Base-by-base conservation (phyloP, 2,888 invertebrate species). In the Morpho achilles region DNA sequence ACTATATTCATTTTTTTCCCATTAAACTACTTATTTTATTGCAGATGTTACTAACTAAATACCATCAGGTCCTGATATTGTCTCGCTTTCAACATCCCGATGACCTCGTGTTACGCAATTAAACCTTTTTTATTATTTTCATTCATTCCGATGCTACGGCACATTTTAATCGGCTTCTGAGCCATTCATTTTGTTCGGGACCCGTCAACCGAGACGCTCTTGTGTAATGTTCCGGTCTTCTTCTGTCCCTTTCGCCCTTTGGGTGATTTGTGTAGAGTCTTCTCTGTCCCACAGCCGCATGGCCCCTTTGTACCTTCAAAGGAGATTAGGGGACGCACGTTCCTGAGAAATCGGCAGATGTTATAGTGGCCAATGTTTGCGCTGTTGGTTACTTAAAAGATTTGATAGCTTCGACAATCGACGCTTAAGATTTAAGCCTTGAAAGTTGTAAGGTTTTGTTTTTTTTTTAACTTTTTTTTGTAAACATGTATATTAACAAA, bases 331-430 rank as follows among this genome's bases (percentile, higher is more conserved):
- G 85, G 73, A 82, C 82, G 76, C 87, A 86, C 85, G 85, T 77
- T 86, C 87, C 85, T 89, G 87, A 84, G 89, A 89, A 88, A 82
- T 76, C 80, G 80, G 82, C 89, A 89, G 88, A 88, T 89, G 88
- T 87, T 84, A 56, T 82, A 76, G 54, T 72, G 56, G 60, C 67
- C 63, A 63, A 73, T 84, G 80, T 80, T 83, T 79, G 79, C 73
- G 71, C 73, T 77, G 73, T 67, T 73, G 73, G 74, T 69, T 72
- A 65, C 68, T 47, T 67, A 72, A 79, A 83, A 80, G 80, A 50
- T 82, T 77, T 74, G 79, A 77, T 79, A 79, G 75, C 72, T 70
- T 74, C 69, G 69, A 76, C 75, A 71, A 75, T 76, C 64, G 64
- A 56, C 63, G 57, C 62, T 66, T 66, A 65, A 41, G 51, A 65